These are phyloP conservation scores for Eueides isabella DNA, from an alignment of 1,140 invertebrate genomes.

Conservation along the genomic window DNA sequence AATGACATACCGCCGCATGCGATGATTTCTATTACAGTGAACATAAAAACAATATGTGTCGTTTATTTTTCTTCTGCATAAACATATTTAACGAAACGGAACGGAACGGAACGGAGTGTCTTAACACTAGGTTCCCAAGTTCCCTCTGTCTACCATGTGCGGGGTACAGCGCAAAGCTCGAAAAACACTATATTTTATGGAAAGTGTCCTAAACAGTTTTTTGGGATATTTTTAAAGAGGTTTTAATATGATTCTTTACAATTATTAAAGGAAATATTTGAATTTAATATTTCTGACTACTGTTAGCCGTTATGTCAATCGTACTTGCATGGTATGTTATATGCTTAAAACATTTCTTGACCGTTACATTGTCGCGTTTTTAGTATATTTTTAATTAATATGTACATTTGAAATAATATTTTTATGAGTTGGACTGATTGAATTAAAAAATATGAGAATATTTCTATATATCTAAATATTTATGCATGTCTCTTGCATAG, in stretches of 20 bases:
- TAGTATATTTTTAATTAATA: slow-evolving; percentile 57
- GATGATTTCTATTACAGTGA: slow-evolving; percentile 43
- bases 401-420: neutral
- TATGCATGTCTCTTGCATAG: too few species aligned
- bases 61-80: slow-evolving; percentile 6
- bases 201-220: too few species aligned
- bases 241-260: neutral
- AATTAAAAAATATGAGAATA: neutral
- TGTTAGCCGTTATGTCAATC: slow-evolving; percentile 24
- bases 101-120: too few species aligned
- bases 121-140: too few species aligned
- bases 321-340: slow-evolving; percentile 50
- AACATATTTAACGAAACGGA: too few species aligned
- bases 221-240: too few species aligned
- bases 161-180: too few species aligned
- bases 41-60: slow-evolving; percentile 11
- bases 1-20: slow-evolving; percentile 53
- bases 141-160: too few species aligned
- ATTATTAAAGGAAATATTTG: neutral
- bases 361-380: slow-evolving; percentile 67
- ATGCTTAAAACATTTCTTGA: slow-evolving; percentile 54
- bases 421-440: neutral
- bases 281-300: slow-evolving; percentile 8
- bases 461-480: too few species aligned
- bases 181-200: too few species aligned